Evolutionary conservation across 2,797 vertebrate genomes (phyloP), one percentile per base, ranked within the genome.

Genomic region (Leontopithecus rosalia): DNA sequence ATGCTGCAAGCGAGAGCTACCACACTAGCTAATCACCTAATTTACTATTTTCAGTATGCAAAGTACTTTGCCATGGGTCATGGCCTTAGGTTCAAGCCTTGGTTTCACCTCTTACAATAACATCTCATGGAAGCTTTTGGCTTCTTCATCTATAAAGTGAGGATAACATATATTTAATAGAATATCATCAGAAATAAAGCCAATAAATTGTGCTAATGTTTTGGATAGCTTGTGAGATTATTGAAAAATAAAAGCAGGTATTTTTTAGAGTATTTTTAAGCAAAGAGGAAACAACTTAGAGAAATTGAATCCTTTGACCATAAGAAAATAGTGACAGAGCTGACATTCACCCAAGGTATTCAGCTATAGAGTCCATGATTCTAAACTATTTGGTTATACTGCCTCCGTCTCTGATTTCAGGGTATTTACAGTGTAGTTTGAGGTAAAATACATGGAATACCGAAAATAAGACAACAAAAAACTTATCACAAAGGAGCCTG

Each of bases 141-240:
- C 30, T 91, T 84, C 46, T 81, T 57, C 12, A 87, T 76, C 26
- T 88, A 92, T 41, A 64, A 90, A 93, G 19, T 88, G 12, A 36
- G 46, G 17, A 70, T 91, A 41, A 46, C 20, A 77, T 36, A 72
- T 48, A 73, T 73, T 90, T 72, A 82, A 67, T 41, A 93, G 30
- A 88, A 64, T 82, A 83, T 64, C 79, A 55, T 64, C n/a, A 73
- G 46, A 24, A 80, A 55, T 94, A 94, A 95, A 94, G 67, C 17
- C 7, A 94, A 41, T 77, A 87, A 77, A 82, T 33, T 72, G 8
- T 83, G 36, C 26, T 84, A 79, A 84, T 64, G 9, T 89, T 28
- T 24, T 87, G 87, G n/a, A 10, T 58, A 79, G 43, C 7, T 70
- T 70, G 19, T 39, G 90, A 46, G 90, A 46, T 52, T 94, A 46